Base-by-base conservation (phyloP, 1,140 invertebrate species). In the Tyrophagus putrescentiae region DNA sequence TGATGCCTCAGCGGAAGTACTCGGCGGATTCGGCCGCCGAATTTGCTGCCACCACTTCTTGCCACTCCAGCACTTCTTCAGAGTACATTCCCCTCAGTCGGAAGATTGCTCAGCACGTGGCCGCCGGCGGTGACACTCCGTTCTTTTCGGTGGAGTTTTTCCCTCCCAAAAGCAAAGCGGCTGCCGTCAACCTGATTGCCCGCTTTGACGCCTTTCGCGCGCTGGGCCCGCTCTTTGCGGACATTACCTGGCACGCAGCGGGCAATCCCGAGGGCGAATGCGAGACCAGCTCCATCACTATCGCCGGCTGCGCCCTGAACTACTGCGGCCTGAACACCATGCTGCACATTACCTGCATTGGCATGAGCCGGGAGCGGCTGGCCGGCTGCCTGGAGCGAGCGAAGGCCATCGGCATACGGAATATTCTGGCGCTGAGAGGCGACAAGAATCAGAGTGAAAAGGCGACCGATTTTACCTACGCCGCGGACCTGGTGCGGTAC, bases 61-160 rank as follows among this genome's bases (percentile, higher is more conserved):
- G n/a, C n/a, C n/a, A n/a, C n/a, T n/a, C n/a, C n/a, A n/a, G n/a
- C n/a, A n/a, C n/a, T n/a, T n/a, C n/a, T n/a, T n/a, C n/a, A n/a
- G n/a, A n/a, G n/a, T n/a, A n/a, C n/a, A n/a, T n/a, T n/a, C n/a
- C n/a, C n/a, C n/a, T n/a, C n/a, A n/a, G n/a, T n/a, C n/a, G n/a
- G n/a, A n/a, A n/a, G n/a, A n/a, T n/a, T n/a, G n/a, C n/a, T n/a
- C n/a, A n/a, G n/a, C n/a, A n/a, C n/a, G n/a, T n/a, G n/a, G n/a
- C n/a, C n/a, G n/a, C n/a, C n/a, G n/a, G n/a, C n/a, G n/a, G n/a
- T n/a, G n/a, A n/a, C n/a, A n/a, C 28, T 25, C 58, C 58, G 4
- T 82, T 79, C 67, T 82, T 78, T 66, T 82, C 80, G 0, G 65
- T 81, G 7, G 80, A 82, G 67, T 82, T 80, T 67, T 82, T 81